Percentiles rank a stretch among this genome's conserved stretches.
Evolutionary conservation across 2,113 vertebrate species (phyloP).

Genomic region (Eleginops maclovinus): DNA sequence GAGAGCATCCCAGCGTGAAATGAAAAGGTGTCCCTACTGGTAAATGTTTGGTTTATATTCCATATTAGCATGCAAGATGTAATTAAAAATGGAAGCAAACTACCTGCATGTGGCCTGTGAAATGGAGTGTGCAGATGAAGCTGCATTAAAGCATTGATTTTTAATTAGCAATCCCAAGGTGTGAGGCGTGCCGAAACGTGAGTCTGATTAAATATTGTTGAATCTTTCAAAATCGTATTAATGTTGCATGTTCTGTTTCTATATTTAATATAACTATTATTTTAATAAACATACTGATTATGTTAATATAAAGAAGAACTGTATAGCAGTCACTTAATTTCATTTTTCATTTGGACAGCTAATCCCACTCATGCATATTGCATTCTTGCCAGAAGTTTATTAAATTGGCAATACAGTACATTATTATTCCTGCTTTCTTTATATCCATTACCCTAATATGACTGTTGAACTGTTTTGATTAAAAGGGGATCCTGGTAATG

Average conservation of each 20-base stretch:
- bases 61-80: slow-evolving; percentile 80
- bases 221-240: slow-evolving; percentile 28
- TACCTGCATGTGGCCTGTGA: slow-evolving; percentile 65
- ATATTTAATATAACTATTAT: background rate
- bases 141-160: slow-evolving; percentile 70
- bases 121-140: slow-evolving; percentile 74
- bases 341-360: slow-evolving; percentile 19
- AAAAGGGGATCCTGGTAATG: slow-evolving; percentile 51
- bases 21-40: slow-evolving; percentile 79
- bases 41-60: slow-evolving; percentile 82
- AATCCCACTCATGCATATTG: slow-evolving; percentile 5
- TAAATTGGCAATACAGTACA: slow-evolving; percentile 35
- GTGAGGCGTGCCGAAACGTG: slow-evolving; percentile 53
- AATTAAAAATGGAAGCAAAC: slow-evolving; percentile 81
- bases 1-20: slow-evolving; percentile 78
- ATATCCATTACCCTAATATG: slow-evolving; percentile 41
- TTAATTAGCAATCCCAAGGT: slow-evolving; percentile 75
- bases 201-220: slow-evolving; percentile 54
- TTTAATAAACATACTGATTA: background rate
- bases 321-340: slow-evolving; percentile 9
- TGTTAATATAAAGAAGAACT: slow-evolving; percentile 3
- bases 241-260: slow-evolving; percentile 27
- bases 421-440: slow-evolving; percentile 37
- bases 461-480: slow-evolving; percentile 48
- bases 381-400: slow-evolving; percentile 25